Evolutionary conservation across 2,888 invertebrate species (phyloP), one percentile per base, ranked within the genome.

Genomic region (Dicranocentrus wangi): DNA sequence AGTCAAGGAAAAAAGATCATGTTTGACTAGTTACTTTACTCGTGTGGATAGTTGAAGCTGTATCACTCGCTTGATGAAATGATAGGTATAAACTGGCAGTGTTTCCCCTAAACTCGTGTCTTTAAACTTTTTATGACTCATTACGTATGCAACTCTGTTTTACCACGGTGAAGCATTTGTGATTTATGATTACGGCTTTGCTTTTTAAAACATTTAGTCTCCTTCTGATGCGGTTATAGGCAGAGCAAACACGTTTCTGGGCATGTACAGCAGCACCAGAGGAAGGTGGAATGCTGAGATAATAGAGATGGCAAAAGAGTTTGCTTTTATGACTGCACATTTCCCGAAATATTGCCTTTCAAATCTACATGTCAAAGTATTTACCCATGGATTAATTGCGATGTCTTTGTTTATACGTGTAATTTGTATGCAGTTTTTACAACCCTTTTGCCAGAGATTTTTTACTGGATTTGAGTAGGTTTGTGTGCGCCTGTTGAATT

Each of bases 121-220:
- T 77, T 77, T 63, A 69, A 77, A 27, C 19, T 77, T 77, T 76
- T 77, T 77, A 77, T 70, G 69, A 63, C 77, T 77, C 77, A 77
- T 77, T 77, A 77, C 69, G 77, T 69, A 70, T 77, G 77, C 77
- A 77, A 65, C 61, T 61, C 69, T 70, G 69, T 77, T 77, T 70
- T 70, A 77, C 77, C 28, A 77, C 70, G 25, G 17, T 69, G 53
- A 69, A 55, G 61, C 77, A 28, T 51, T 76, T 77, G 77, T 77
- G 77, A 77, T 77, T 77, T 77, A 77, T 77, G 69, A 69, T 61
- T 69, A 61, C 25, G 66, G 32, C 55, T 28, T 17, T 10, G 19
- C 5, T 28, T 17, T 61, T 61, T 19, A 32, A 61, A 32, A 1
- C 28, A 61, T 61, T 61, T 61, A 7, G 32, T 32, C 39, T 61